Conservation (phyloP, 2,888 invertebrate genomes). For the Morinoia aosen region DNA sequence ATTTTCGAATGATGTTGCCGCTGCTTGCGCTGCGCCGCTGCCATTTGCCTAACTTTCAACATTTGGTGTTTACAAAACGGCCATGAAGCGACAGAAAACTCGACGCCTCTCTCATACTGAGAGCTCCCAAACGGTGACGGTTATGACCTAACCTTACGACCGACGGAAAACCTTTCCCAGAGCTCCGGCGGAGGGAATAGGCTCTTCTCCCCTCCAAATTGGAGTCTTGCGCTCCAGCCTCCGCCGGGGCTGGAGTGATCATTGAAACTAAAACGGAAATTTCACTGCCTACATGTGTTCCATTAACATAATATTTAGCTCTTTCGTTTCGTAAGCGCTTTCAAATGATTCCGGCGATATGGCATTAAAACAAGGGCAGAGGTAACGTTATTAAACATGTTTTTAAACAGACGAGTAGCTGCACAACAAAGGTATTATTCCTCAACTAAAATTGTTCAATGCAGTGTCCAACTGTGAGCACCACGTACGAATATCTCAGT, state of each 20-base stretch:
- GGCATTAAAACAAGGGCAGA: neutral
- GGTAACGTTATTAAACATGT: neutral
- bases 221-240: constrained; percentile 2
- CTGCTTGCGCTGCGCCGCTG: neutral
- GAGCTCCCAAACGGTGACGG: constrained; percentile 36
- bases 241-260: neutral
- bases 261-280: neutral
- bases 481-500: no score
- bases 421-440: no score
- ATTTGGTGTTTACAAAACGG: constrained; percentile 41
- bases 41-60: constrained; percentile 43
- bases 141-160: constrained; percentile 42
- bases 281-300: neutral
- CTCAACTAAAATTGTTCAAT: no score
- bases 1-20: constrained; percentile 19
- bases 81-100: constrained; percentile 29
- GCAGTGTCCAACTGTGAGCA: no score
- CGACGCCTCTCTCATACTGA: constrained; percentile 31
- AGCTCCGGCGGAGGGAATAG: neutral
- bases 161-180: constrained; percentile 20
- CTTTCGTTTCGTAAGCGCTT: neutral
- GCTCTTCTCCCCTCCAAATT: constrained; percentile 15
- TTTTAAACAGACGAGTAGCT: neutral
- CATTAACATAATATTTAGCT: neutral
- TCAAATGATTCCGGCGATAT: neutral